A percentile compares a stretch with the other conserved stretches of the same genome.
Conservation (phyloP, 2,888 invertebrate species). For the Tiliacea aurago region DNA sequence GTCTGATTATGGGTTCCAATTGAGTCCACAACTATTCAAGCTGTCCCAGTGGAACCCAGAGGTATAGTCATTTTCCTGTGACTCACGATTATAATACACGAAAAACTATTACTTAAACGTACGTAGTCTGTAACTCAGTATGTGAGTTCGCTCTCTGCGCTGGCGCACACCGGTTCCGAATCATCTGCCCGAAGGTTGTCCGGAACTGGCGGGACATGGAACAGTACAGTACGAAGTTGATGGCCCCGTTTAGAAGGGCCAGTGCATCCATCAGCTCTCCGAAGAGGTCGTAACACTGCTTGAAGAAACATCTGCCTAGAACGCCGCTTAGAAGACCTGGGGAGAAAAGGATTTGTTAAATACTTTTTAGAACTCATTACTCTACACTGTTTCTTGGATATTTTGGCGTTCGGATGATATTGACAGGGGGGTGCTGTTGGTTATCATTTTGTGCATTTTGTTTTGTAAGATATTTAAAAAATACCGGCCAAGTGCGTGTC, state of each 20-base stretch:
- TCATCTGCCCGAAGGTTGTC: constrained; percentile 93
- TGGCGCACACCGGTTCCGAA: constrained; percentile 91
- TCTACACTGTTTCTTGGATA: not conserved
- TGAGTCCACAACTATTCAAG: constrained; percentile 1
- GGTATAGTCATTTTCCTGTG: not conserved
- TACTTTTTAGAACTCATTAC: not conserved
- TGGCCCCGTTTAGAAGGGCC: constrained; percentile 97
- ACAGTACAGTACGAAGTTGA: constrained; percentile 98
- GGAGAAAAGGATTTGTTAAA: constrained; percentile 24
- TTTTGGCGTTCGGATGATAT: not conserved
- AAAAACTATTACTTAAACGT: constrained; percentile 84
- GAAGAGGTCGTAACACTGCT: constrained; percentile 94
- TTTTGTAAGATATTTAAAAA: too few species aligned
- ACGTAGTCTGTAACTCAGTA: constrained; percentile 92
- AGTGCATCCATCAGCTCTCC: constrained; percentile 97
- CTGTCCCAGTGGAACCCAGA: not conserved
- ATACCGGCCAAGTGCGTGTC: too few species aligned
- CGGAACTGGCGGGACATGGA: constrained; percentile 98
- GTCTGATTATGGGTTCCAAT: not conserved
- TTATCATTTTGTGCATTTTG: not conserved
- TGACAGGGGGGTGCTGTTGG: not conserved
- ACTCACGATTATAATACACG: constrained; percentile 2
- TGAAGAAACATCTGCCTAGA: constrained; percentile 93
- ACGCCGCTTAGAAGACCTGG: constrained; percentile 92
- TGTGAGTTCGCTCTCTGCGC: constrained; percentile 88